These are phyloP conservation scores for Anoncus sp. DNA, from an alignment of 2,888 invertebrate species.

Conservation along the genomic window DNA sequence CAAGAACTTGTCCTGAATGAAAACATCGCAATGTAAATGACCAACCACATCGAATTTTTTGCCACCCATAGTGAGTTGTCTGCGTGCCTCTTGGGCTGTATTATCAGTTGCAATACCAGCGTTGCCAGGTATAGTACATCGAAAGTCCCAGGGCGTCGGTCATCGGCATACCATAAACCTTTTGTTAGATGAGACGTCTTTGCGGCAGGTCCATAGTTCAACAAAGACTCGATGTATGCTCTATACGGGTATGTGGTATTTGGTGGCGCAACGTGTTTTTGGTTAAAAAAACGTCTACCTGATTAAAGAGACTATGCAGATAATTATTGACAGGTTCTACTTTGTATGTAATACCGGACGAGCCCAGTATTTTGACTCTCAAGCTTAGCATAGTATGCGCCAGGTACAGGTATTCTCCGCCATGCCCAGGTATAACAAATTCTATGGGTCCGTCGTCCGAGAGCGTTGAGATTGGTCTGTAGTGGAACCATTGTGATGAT, in stretches of 20 bases:
- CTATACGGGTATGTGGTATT: too few relatives aligned
- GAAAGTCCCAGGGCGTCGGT: not conserved
- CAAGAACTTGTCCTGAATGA: not conserved
- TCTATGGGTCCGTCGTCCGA: not conserved
- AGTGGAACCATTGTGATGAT: too few relatives aligned
- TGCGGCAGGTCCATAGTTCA: not conserved
- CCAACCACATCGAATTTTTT: not conserved
- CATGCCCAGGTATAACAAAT: too few relatives aligned
- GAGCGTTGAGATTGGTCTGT: too few relatives aligned
- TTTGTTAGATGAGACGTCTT: not conserved
- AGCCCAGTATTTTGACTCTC: too few relatives aligned
- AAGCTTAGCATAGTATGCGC: too few relatives aligned
- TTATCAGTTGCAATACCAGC: not conserved
- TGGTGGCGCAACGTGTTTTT: not conserved
- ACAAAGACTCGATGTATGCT: not conserved
- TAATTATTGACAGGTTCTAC: too few relatives aligned
- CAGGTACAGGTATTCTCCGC: too few relatives aligned
- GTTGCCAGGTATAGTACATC: too few relatives aligned
- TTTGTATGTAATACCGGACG: not conserved
- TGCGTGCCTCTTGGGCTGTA: not conserved
- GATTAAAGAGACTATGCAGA: too few relatives aligned
- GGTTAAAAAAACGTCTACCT: too few relatives aligned
- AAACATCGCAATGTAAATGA: too few relatives aligned
- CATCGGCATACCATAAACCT: not conserved
- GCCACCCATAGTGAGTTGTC: not conserved